Conservation (phyloP, 2,113 vertebrate species). For the Callorhinus ursinus region DNA sequence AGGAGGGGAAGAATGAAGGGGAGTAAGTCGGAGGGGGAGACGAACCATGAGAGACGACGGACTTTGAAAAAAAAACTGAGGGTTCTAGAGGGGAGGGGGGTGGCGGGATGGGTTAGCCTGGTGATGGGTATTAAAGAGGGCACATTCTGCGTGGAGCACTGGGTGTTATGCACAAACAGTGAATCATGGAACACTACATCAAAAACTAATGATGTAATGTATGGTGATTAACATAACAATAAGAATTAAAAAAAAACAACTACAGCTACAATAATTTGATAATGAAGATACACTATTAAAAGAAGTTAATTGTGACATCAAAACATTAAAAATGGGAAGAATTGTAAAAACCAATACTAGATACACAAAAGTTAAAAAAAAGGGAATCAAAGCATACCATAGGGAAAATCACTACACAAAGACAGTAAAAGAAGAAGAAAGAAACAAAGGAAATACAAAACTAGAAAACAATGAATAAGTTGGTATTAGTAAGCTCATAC, state of each 20-base stretch:
- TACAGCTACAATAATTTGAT: not conserved
- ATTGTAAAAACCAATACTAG: not conserved
- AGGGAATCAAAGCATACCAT: not conserved
- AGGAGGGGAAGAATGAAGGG: no score
- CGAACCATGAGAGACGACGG: no score
- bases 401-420: not conserved
- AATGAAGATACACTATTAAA: not conserved
- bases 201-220: no score
- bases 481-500: not conserved
- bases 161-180: no score
- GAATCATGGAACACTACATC: no score
- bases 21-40: no score
- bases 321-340: not conserved
- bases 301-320: not conserved
- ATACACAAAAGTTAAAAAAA: not conserved
- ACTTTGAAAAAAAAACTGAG: no score
- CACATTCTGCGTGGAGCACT: no score
- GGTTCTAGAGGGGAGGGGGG: no score
- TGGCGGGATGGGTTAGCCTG: no score
- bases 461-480: not conserved
- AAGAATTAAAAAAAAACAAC: not conserved
- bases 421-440: not conserved
- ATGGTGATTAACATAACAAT: no score
- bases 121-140: no score
- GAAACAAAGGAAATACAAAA: not conserved